A percentile compares a stretch with the other conserved stretches of the same genome.
These are phyloP conservation scores for Morone chrysops DNA, from an alignment of 2,113 vertebrate genomes.

Conservation along the genomic window DNA sequence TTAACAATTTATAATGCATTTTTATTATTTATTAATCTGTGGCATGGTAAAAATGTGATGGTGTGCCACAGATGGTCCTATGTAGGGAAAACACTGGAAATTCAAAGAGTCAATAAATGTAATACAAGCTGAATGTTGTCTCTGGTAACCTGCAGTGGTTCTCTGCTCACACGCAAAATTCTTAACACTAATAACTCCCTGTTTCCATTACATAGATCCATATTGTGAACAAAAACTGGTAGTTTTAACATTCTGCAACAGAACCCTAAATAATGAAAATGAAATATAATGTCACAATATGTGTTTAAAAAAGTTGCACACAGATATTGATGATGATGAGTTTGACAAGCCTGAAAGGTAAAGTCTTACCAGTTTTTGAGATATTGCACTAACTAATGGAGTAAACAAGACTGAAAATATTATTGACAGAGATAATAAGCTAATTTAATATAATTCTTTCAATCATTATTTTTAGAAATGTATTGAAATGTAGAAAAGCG, in stretches of 20 bases:
- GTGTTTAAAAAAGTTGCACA: neutral
- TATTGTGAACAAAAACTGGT: neutral
- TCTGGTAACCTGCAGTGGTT: conserved; percentile 37
- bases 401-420: neutral
- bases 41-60: neutral
- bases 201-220: conserved; percentile 15
- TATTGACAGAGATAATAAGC: neutral
- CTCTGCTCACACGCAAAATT: conserved; percentile 6
- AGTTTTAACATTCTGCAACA: neutral
- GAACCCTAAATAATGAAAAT: neutral
- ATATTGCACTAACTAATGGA: neutral
- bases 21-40: conserved; percentile 34
- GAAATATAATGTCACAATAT: neutral
- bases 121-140: neutral
- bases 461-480: neutral
- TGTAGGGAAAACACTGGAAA: conserved; percentile 1
- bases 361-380: neutral
- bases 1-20: neutral
- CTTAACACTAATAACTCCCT: conserved; percentile 6
- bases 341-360: neutral
- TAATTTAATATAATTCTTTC: neutral
- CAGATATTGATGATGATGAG: neutral
- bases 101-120: conserved; percentile 21
- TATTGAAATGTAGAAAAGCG: too few species aligned
- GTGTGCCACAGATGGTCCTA: neutral